Evolutionary conservation across 2,888 invertebrate genomes (phyloP), one percentile per base, ranked within the genome.

Genomic region (Coleophora deauratella): DNA sequence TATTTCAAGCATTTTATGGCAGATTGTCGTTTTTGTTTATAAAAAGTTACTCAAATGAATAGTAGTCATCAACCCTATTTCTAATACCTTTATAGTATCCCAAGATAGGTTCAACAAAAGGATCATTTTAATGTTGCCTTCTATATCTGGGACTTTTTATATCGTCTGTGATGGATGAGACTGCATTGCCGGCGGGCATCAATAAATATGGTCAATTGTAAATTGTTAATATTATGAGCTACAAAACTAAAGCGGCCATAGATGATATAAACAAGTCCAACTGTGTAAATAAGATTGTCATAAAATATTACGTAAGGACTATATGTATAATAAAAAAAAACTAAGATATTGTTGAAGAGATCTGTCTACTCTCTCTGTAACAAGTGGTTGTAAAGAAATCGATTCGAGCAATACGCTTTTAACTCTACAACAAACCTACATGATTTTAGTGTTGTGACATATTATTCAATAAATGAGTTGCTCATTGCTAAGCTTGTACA

Each of bases 351-450:
- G 69, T 74, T 74, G 47, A 72, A 55, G 62, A 65, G 54, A 66
- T 65, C 61, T 58, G 62, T 68, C 65, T 72, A 64, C 68, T 64
- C 55, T 60, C n/a, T n/a, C 61, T 59, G 55, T 55, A 55, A 52
- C 54, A 53, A 58, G 61, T 60, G 77, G 75, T 74, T 77, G 75
- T 78, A 73, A 69, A 60, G 55, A 66, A 65, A 64, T 60, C 55
- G 59, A 59, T 59, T 66, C 58, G 72, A 76, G 74, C 72, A 74
- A 75, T 76, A 71, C 62, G 52, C 59, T 43, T 45, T 55, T 41
- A 44, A 46, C 47, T 41, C 43, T 41, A 43, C 31, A 33, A 38
- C 28, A 44, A 38, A 28, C 21, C 39, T 21, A 37, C 43, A 40
- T 34, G 15, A 31, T 28, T 38, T 37, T 38, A 43, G 21, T 38